Evolutionary conservation across 2,113 vertebrate genomes (phyloP).

Genomic region (Pituophis catenifer): DNA sequence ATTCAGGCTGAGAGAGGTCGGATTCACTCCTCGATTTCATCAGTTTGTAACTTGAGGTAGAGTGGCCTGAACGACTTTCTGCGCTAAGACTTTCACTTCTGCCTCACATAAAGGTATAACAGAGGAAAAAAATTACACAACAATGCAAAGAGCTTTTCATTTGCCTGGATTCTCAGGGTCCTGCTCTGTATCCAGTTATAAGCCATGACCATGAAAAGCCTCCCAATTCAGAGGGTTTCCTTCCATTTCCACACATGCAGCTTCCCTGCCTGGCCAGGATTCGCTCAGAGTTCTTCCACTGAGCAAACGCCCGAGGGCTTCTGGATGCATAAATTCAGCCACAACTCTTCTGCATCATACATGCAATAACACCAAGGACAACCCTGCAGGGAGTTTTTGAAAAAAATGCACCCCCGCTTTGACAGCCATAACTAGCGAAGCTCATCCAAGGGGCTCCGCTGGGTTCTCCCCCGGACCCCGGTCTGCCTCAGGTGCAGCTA

Average conservation of each 20-base stretch:
- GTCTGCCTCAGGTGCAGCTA: neutral
- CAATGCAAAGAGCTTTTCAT: neutral
- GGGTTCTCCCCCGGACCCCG: neutral
- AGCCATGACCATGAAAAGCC: neutral
- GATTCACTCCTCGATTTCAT: conserved; percentile 97
- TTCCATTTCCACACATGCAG: neutral
- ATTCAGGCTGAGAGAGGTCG: conserved; percentile 95
- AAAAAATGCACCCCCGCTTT: neutral
- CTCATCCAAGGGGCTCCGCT: neutral
- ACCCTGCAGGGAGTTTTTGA: neutral
- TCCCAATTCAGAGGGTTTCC: neutral
- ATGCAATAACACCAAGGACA: neutral
- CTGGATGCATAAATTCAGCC: neutral
- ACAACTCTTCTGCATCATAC: neutral
- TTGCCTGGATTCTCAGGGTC: neutral
- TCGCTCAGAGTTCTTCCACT: neutral
- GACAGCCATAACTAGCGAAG: neutral
- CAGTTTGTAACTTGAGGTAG: conserved; percentile 83
- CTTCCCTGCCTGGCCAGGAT: neutral
- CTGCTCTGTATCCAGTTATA: neutral
- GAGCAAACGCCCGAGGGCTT: neutral
- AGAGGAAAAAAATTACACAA: neutral
- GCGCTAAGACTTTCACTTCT: conserved; percentile 96
- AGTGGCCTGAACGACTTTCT: conserved; percentile 86
- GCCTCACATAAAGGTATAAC: conserved; percentile 15